Evolutionary conservation across 92 coral and sea anemone genomes (phyloP), one percentile per base, ranked within the genome.

Genomic region (Actinostola sp.): DNA sequence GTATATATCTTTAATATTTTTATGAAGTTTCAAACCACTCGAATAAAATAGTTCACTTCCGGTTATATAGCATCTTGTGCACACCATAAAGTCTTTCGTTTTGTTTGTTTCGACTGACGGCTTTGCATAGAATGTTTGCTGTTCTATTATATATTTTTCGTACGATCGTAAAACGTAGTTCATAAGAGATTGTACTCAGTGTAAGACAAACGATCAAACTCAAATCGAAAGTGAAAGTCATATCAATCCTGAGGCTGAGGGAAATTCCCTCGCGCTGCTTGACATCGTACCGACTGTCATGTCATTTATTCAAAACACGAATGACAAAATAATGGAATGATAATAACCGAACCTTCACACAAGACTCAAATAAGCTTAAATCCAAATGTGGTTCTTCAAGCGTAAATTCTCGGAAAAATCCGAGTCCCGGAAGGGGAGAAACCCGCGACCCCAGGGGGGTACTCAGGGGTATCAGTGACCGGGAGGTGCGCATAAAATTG

Each of bases 221-320:
- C 3, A 57, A 57, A 57, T 27, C 28, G 63, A 57, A 57, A 57
- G 39, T 29, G 39, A 57, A 57, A 57, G 38, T 57, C 39, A 27
- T n/a, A n/a, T n/a, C n/a, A n/a, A n/a, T n/a, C n/a, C n/a, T 57
- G 10, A 30, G n/a, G n/a, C n/a, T n/a, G n/a, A 38, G 63, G 63
- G 27, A 57, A 57, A 57, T 57, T 57, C 63, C 63, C 63, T 27
- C 5, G 14, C 14, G 7, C 45, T 39, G 45, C 14, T 39, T 39
- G 45, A 39, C 45, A 39, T 39, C 7, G 45, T 39, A 14, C 21
- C 54, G 21, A 17, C n/a, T n/a, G n/a, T 13, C 60, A 20, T 53
- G 21, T 20, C 60, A 53, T 20, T 15, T 11, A 20, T 21, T 9
- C 30, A 6, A 28, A 25, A 53, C 3, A 9, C 60, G 25, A 53